These are phyloP conservation scores for Capromys pilorides DNA, from an alignment of 2,797 vertebrate species.

Conservation along the genomic window DNA sequence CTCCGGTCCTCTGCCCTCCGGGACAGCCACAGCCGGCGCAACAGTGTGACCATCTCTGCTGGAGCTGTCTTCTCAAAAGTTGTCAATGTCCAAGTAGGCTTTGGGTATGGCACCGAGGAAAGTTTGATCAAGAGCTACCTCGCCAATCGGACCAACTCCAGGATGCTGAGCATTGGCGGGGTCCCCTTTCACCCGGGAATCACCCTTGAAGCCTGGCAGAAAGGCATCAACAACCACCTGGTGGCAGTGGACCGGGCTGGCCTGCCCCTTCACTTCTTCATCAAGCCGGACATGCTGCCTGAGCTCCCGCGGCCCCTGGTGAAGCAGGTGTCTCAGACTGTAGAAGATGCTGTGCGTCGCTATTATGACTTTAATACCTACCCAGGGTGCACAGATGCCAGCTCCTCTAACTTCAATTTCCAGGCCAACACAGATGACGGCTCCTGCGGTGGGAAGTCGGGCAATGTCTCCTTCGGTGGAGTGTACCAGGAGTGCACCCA, in stretches of 20 bases:
- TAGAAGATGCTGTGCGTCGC: conserved; percentile 86
- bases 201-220: conserved; percentile 93
- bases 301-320: conserved; percentile 90
- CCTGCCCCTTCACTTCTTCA: conserved; percentile 89
- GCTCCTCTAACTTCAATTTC: conserved; percentile 93
- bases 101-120: conserved; percentile 61
- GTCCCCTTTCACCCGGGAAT: conserved; percentile 92
- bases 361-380: conserved; percentile 92
- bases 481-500: conserved; percentile 89
- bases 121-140: conserved; percentile 85
- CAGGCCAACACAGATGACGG: conserved; percentile 91
- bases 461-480: conserved; percentile 93
- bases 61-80: conserved; percentile 88
- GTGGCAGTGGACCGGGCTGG: conserved; percentile 92
- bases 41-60: conserved; percentile 83
- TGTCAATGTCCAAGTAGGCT: conserved; percentile 82
- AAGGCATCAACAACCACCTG: conserved; percentile 90
- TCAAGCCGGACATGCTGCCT: conserved; percentile 87
- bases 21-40: conserved; percentile 77
- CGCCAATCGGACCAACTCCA: conserved; percentile 89
- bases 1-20: conserved; percentile 88
- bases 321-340: conserved; percentile 83
- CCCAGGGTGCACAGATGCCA: conserved; percentile 88
- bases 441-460: conserved; percentile 88
- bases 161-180: conserved; percentile 90